Conservation (phyloP, 2,888 invertebrate genomes). For the Ennomos fuscantarius region DNA sequence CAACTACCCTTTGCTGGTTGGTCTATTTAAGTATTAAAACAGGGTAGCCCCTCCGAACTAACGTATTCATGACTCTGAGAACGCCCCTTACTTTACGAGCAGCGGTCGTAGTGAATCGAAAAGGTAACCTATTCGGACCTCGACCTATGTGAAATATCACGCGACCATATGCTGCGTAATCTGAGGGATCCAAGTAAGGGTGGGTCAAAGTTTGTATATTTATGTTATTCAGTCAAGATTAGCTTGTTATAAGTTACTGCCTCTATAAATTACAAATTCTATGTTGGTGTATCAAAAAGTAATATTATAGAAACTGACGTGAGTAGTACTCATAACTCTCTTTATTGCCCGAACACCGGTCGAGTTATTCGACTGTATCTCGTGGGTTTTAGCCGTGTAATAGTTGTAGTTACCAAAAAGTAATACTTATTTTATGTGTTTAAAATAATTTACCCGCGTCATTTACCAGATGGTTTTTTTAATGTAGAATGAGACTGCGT, state of each 20-base stretch:
- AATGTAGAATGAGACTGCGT: no score
- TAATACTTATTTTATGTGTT: no score
- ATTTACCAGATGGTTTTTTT: no score
- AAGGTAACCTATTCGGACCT: constrained; percentile 72
- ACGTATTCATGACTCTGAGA: constrained; percentile 81
- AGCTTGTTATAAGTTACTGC: background rate
- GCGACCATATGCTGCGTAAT: constrained; percentile 64
- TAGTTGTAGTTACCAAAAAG: no score
- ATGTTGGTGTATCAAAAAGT: no score
- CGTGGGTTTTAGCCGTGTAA: no score
- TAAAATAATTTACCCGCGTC: no score
- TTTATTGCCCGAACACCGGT: no score
- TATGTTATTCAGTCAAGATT: constrained; percentile 1
- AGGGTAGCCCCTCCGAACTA: constrained; percentile 66
- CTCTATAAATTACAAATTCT: no score
- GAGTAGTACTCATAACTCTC: no score
- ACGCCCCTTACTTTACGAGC: constrained; percentile 76
- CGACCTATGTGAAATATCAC: constrained; percentile 68
- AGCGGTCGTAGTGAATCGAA: constrained; percentile 73
- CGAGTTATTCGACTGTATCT: no score
- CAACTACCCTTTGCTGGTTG: constrained; percentile 56
- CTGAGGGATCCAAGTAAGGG: constrained; percentile 57
- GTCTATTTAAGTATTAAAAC: constrained; percentile 80
- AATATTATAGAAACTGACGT: no score
- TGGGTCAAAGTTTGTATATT: constrained; percentile 31